Conservation (phyloP, 1,140 invertebrate genomes). For the Platyscapa corneri region DNA sequence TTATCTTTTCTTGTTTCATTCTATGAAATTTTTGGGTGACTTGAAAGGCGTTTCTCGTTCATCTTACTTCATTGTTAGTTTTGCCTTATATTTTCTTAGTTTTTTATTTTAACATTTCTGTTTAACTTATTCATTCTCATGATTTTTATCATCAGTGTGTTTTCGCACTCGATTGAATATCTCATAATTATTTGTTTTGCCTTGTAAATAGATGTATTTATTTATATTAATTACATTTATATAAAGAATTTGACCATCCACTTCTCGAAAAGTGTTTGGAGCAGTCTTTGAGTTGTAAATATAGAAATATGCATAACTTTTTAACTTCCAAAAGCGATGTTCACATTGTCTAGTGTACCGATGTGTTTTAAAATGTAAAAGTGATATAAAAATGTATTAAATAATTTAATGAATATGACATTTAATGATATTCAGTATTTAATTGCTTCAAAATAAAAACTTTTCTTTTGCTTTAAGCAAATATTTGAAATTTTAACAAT, state of each 20-base stretch:
- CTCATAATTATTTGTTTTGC: neutral
- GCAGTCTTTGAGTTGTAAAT: neutral
- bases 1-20: neutral
- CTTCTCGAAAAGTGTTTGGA: conserved; percentile 15
- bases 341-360: neutral
- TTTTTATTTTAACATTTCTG: neutral
- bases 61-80: neutral
- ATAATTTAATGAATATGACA: neutral
- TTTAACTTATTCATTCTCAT: neutral
- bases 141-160: neutral
- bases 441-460: neutral
- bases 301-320: neutral
- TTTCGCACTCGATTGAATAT: neutral
- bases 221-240: conserved; percentile 36
- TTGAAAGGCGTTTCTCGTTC: neutral
- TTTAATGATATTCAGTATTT: neutral
- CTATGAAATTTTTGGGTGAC: neutral
- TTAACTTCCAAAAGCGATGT: neutral
- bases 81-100: conserved; percentile 2
- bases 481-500: neutral
- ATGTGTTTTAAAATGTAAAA: neutral
- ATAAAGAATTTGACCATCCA: neutral
- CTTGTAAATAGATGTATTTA: conserved; percentile 31
- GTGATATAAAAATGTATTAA: conserved; percentile 14
- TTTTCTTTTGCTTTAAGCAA: neutral